Evolutionary conservation across 2,113 vertebrate species (phyloP).

Genomic region (Maccullochella peelii): DNA sequence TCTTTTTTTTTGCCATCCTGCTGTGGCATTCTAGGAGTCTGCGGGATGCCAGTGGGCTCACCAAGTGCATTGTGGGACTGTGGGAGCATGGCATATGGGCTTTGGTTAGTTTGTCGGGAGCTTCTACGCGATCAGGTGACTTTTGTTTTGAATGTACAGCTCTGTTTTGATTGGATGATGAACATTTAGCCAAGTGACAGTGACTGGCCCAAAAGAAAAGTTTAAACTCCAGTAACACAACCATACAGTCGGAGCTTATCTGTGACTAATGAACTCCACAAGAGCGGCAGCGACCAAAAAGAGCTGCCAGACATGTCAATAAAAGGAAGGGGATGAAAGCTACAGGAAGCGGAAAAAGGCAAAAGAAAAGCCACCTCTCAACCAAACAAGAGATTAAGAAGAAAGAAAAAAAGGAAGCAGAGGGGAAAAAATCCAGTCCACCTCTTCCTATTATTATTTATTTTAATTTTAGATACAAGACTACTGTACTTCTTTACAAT

Average conservation of each 20-base stretch:
- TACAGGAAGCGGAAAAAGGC: neutral
- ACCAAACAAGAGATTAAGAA: slow-evolving; percentile 9
- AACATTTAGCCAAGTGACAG: slow-evolving; percentile 5
- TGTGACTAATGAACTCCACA: slow-evolving; percentile 57
- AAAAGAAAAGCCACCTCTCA: neutral
- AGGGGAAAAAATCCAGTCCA: neutral
- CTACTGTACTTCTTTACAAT: neutral
- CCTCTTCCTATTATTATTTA: neutral
- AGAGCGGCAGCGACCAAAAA: slow-evolving; percentile 43
- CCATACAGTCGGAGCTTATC: slow-evolving; percentile 54
- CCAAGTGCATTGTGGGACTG: slow-evolving; percentile 51
- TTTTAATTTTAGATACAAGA: neutral
- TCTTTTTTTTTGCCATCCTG: slow-evolving; percentile 39
- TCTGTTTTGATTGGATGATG: neutral
- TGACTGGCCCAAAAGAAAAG: slow-evolving; percentile 16
- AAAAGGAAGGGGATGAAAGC: slow-evolving; percentile 4
- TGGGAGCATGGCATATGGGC: slow-evolving; percentile 46
- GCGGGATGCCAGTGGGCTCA: slow-evolving; percentile 23
- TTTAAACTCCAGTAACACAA: neutral
- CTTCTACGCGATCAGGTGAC: neutral
- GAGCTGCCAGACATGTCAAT: slow-evolving; percentile 14
- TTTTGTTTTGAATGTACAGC: neutral
- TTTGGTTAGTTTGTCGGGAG: slow-evolving; percentile 9
- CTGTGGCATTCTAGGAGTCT: slow-evolving; percentile 64
- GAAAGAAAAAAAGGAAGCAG: neutral